Percentiles rank a stretch among this genome's conserved stretches.
These are phyloP conservation scores for Alexandromys fortis DNA, from an alignment of 2,113 vertebrate genomes.

Conservation along the genomic window DNA sequence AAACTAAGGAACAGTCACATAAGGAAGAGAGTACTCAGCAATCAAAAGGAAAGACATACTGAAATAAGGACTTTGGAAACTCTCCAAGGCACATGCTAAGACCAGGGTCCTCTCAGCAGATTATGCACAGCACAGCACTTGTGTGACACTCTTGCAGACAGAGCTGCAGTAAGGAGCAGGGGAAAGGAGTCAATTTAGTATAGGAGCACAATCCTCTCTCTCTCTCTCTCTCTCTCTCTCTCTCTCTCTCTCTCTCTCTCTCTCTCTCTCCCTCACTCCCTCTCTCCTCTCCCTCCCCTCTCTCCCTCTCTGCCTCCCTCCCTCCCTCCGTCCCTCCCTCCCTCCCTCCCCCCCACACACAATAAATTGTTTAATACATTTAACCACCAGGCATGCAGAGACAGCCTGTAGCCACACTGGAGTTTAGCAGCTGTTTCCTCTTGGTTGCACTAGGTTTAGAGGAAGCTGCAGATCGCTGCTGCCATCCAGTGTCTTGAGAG, in stretches of 20 bases:
- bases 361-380: background rate
- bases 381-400: background rate
- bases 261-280: too few species aligned
- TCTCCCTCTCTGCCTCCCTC: too few species aligned
- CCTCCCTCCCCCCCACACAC: too few species aligned
- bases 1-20: background rate
- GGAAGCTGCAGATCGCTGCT: background rate
- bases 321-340: too few species aligned
- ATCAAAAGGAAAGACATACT: background rate
- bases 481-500: background rate
- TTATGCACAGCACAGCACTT: background rate
- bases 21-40: background rate
- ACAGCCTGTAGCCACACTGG: too few species aligned
- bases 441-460: background rate
- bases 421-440: background rate
- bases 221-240: too few species aligned
- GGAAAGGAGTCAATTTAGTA: background rate
- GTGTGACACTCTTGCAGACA: background rate
- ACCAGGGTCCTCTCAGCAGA: background rate
- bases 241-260: too few species aligned
- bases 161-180: accelerated
- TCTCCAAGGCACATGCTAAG: background rate
- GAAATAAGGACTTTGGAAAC: background rate
- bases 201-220: background rate
- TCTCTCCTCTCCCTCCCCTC: too few species aligned